phyloP scores from a whole-genome alignment of 2,797 vertebrate species.

The Varecia variegata region DNA sequence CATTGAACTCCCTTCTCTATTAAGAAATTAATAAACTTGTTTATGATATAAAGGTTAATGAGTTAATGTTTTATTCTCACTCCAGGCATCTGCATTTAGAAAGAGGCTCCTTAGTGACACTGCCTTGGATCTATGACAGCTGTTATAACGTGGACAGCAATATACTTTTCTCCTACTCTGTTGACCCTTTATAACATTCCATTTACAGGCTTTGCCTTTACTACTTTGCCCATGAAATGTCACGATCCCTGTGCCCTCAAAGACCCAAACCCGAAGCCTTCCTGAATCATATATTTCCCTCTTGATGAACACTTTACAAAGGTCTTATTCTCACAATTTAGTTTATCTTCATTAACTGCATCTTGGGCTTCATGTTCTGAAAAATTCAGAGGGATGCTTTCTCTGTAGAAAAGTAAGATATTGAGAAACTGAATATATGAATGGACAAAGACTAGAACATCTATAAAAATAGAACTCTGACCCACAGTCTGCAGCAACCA shows the following conservation, averaged over 20 bases:
- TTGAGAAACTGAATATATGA: not conserved
- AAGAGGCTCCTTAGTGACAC: not conserved
- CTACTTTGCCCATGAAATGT: not conserved
- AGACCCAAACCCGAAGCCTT: not conserved
- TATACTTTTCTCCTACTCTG: not conserved
- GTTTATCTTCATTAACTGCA: not conserved
- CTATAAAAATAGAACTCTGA: not conserved
- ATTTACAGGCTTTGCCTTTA: not conserved
- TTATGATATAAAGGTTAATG: not conserved
- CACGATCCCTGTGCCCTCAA: not conserved
- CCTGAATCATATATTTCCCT: not conserved
- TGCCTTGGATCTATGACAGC: not conserved
- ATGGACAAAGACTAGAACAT: not conserved
- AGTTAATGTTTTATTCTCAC: constrained; percentile 15
- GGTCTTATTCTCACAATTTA: not conserved
- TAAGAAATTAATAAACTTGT: constrained; percentile 29
- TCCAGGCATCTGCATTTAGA: not conserved
- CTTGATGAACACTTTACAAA: not conserved
- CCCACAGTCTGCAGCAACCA: not conserved
- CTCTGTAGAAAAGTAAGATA: not conserved
- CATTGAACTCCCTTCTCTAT: not conserved
- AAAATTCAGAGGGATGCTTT: not conserved
- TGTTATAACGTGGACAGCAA: not conserved
- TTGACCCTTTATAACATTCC: not conserved
- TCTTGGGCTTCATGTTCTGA: not conserved